A percentile compares a stretch with the other conserved stretches of the same genome.
Conservation (phyloP, 2,113 vertebrate genomes). For the Podarcis muralis region DNA sequence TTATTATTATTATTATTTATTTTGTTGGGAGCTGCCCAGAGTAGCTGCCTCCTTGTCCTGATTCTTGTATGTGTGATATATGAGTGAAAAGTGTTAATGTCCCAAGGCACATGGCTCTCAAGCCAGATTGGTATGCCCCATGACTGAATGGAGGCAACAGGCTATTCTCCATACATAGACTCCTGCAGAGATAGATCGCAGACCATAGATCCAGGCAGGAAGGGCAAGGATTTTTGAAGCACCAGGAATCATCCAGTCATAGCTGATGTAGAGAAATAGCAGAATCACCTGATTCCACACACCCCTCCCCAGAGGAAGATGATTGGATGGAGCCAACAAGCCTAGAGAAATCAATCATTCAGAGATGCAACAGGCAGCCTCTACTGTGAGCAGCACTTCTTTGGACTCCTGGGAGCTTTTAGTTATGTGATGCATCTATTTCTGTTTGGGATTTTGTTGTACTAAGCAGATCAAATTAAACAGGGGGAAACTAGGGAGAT, state of each 20-base stretch:
- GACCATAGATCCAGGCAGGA: not conserved
- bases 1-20: no score
- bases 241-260: not conserved
- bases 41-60: not conserved
- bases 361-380: not conserved
- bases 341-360: not conserved
- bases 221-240: not conserved
- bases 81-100: not conserved
- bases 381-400: not conserved
- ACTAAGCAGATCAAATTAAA: not conserved
- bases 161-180: not conserved
- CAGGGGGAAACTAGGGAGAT: not conserved
- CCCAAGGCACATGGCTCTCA: not conserved
- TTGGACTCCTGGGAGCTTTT: not conserved
- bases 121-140: not conserved
- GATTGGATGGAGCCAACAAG: not conserved
- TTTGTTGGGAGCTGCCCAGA: no score
- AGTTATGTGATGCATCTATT: not conserved
- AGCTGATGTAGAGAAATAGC: not conserved
- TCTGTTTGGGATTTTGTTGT: not conserved
- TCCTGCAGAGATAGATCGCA: not conserved
- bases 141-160: not conserved
- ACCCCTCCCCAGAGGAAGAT: not conserved
- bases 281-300: not conserved
- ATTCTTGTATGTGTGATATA: not conserved